Percentiles rank a stretch among this genome's conserved stretches.
Conservation (phyloP, 1,140 invertebrate species). For the Halotydeus destructor region DNA sequence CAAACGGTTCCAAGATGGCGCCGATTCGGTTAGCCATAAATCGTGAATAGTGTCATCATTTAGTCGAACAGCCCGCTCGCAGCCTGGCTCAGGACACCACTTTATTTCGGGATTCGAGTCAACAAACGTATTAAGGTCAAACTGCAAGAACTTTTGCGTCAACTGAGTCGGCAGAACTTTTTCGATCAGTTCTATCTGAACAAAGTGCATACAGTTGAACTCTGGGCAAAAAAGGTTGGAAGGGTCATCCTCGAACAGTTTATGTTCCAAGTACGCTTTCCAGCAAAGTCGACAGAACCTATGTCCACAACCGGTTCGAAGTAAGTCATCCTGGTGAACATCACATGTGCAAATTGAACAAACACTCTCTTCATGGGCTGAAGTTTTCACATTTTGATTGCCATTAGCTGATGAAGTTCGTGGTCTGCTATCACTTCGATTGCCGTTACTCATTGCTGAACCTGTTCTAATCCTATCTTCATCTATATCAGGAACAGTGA, state of each 20-base stretch:
- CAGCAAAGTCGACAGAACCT: constrained; percentile 42
- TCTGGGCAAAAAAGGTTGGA: constrained; percentile 45
- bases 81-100: constrained; percentile 47
- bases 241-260: constrained; percentile 43
- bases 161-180: constrained; percentile 40
- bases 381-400: not conserved
- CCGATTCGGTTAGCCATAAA: constrained; percentile 18
- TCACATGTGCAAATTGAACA: constrained; percentile 39
- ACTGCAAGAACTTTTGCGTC: constrained; percentile 41
- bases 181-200: constrained; percentile 44
- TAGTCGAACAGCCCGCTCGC: constrained; percentile 42
- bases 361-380: not conserved
- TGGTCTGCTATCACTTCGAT: not conserved
- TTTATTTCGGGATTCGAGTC: constrained; percentile 48
- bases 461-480: too few species aligned
- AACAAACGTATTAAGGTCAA: constrained; percentile 54
- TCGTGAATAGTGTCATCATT: constrained; percentile 36
- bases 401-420: not conserved
- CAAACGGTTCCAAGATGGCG: constrained; percentile 17
- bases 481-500: not conserved
- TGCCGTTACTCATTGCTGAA: too few species aligned
- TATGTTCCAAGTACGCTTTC: constrained; percentile 29
- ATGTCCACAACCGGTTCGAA: constrained; percentile 36
- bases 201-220: constrained; percentile 37
- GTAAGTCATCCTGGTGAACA: constrained; percentile 22